Percentiles rank a stretch among this genome's conserved stretches.
phyloP scores from a whole-genome alignment of 1,140 invertebrate genomes.

The Ceratosolen fusciceps region DNA sequence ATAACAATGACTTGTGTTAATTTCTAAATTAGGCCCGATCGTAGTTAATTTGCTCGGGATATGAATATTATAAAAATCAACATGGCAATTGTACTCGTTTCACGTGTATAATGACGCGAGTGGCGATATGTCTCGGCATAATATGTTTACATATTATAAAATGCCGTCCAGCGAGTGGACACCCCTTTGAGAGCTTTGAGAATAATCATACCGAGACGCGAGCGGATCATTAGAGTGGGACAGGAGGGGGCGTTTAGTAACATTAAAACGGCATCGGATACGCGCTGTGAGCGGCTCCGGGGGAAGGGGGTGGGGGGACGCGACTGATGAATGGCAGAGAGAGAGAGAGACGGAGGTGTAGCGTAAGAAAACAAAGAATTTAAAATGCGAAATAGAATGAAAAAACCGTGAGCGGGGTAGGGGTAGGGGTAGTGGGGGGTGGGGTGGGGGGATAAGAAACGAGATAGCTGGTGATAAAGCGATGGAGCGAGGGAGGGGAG shows the following conservation, averaged over 20 bases:
- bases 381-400: not conserved
- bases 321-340: conserved; percentile 17
- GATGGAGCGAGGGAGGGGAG: conserved; percentile 33
- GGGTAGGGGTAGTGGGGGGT: not conserved
- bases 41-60: no score
- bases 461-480: conserved; percentile 17
- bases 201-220: no score
- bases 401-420: not conserved
- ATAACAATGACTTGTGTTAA: no score
- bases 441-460: not conserved
- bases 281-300: not conserved
- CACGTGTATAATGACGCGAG: no score
- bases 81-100: no score
- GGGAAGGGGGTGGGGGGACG: not conserved
- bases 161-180: no score
- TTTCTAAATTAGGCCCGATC: no score
- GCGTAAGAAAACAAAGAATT: not conserved
- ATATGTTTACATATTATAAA: no score
- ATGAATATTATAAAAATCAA: no score
- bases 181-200: no score
- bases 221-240: not conserved
- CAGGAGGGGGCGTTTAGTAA: not conserved
- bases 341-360: not conserved
- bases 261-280: no score
- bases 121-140: no score